Evolutionary conservation across 2,113 vertebrate species (phyloP).

Genomic region (Illadopsis cleaveri): DNA sequence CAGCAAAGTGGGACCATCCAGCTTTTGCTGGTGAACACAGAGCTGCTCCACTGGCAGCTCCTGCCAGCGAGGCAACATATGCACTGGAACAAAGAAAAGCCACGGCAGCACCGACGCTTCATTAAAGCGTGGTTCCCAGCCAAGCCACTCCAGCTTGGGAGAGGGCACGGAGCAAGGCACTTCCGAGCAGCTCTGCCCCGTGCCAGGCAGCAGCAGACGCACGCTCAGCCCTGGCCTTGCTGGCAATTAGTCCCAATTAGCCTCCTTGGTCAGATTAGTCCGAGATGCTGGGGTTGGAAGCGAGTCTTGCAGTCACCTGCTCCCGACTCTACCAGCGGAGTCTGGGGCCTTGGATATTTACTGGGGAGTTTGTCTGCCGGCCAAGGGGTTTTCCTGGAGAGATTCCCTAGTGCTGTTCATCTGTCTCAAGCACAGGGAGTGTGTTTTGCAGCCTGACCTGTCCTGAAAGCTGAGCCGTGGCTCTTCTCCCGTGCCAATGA

Average conservation of each 20-base stretch:
- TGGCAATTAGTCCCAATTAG: conserved; percentile 66
- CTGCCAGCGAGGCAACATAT: conserved; percentile 61
- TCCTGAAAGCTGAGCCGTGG: background rate
- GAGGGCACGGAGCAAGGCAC: conserved; percentile 40
- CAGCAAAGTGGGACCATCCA: background rate
- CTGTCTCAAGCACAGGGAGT: background rate
- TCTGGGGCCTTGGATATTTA: background rate
- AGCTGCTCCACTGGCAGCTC: conserved; percentile 40
- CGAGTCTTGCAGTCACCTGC: conserved; percentile 41
- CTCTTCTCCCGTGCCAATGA: background rate
- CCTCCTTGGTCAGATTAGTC: conserved; percentile 60
- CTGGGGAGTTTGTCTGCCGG: conserved; percentile 7
- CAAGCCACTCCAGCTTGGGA: conserved; percentile 26
- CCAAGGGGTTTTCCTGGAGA: conserved; percentile 62
- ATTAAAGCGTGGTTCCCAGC: conserved; percentile 49
- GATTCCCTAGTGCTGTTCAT: background rate
- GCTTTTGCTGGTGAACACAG: background rate
- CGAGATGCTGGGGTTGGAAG: conserved; percentile 52
- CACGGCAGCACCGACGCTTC: conserved; percentile 45
- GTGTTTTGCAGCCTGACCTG: background rate
- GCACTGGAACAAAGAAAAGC: conserved; percentile 63
- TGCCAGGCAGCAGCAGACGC: conserved; percentile 60
- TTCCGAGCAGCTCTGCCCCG: background rate
- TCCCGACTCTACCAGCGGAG: background rate
- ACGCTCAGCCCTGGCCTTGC: conserved; percentile 54